Base-by-base conservation (phyloP, 2,797 vertebrate species). In the Hirundo rustica region DNA sequence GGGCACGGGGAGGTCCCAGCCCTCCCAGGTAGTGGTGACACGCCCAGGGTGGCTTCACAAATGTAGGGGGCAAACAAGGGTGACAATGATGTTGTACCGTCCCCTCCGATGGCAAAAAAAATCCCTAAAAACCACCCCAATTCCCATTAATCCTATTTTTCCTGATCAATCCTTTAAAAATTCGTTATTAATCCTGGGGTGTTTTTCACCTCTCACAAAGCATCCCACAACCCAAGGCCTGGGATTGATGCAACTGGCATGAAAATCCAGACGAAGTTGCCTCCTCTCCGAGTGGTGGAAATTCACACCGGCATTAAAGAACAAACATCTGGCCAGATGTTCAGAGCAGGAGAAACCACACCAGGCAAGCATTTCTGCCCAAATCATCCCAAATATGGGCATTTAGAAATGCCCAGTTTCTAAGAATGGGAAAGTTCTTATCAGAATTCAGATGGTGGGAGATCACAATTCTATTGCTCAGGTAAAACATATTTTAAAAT, bases 61-160 rank as follows among this genome's bases (percentile, higher is more conserved):
- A 29, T 2, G 4, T 18, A 1, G 5, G 32, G 38, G 34, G 71
- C 48, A 45, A 47, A 11, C 15, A 32, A 1, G 7, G 2, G 23
- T 1, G 23, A 20, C 51, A 20, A 4, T 0, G 48, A 48, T 5
- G 5, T 8, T 19, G 2, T 1, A 14, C 5, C 66, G 14, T 4
- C 50, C 1, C 6, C 15, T 44, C 36, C 3, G 57, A 27, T 3
- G 20, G 47, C 34, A 23, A 4, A 19, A 19, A 4, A 3, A 40
- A 32, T 4, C 40, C 42, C 45, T 26, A 45, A 18, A 68, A 89
- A 89, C n/a, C 26, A 57, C 27, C 10, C 18, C 4, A 23, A 9
- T 32, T 34, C 32, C 58, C n/a, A 51, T 13, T 27, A 22, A 51
- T 51, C 61, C 18, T 16, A 0, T 9, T 55, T 57, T 64, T 17